phyloP scores from a whole-genome alignment of 2,888 invertebrate species.

The Himalopsyche anomala region DNA sequence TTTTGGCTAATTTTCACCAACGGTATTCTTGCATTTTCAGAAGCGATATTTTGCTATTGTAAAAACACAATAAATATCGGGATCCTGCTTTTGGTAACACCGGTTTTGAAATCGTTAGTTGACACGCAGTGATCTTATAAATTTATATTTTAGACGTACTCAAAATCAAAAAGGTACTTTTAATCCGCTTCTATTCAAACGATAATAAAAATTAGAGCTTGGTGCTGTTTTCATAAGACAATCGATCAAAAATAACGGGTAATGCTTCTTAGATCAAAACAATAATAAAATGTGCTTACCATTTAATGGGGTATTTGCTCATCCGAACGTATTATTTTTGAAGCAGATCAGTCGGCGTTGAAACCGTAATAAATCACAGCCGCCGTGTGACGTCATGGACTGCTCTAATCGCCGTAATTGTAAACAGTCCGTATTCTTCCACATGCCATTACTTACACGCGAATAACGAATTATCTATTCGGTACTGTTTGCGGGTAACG shows the following conservation, averaged over 20 bases:
- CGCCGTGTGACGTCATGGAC: constrained; percentile 22
- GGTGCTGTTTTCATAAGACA: too few species aligned
- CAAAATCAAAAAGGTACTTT: too few species aligned
- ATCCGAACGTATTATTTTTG: constrained; percentile 21
- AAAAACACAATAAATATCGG: too few species aligned
- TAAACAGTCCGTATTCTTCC: constrained; percentile 60
- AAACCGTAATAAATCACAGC: constrained; percentile 37
- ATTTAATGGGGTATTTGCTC: constrained; percentile 3
- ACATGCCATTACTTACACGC: constrained; percentile 60
- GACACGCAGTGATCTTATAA: too few species aligned
- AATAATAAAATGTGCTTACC: neutral
- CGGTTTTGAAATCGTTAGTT: too few species aligned
- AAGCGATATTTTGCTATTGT: too few species aligned
- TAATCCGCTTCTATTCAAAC: too few species aligned
- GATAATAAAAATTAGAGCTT: too few species aligned
- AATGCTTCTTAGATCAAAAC: constrained; percentile 19
- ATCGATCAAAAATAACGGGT: constrained; percentile 23
- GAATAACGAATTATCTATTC: constrained; percentile 59
- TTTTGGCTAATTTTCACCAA: too few species aligned
- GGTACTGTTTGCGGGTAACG: neutral
- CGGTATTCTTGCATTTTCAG: too few species aligned
- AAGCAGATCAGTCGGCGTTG: constrained; percentile 17
- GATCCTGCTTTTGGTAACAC: too few species aligned
- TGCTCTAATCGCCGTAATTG: constrained; percentile 54
- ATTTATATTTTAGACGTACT: too few species aligned